Evolutionary conservation across 37 sponge, comb jelly and placozoan species (phyloP).

Genomic region (Ephydatia muelleri): DNA sequence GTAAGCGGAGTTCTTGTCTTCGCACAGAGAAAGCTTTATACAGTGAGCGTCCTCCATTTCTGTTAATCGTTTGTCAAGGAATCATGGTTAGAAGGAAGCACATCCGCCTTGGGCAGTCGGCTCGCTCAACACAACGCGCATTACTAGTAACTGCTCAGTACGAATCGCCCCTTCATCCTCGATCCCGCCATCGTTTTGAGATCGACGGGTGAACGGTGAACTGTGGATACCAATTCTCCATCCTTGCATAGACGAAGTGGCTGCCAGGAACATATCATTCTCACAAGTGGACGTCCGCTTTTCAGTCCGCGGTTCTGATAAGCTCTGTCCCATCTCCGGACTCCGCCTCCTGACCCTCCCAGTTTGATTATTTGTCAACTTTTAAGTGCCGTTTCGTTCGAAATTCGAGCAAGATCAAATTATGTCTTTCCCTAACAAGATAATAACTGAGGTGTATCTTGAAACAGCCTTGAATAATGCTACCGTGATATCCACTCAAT

Average conservation of each 20-base stretch:
- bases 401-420: no score
- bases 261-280: slow-evolving; percentile 61
- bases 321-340: slow-evolving; percentile 65
- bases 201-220: not conserved
- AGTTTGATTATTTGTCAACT: not conserved
- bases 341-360: not conserved
- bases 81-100: not conserved
- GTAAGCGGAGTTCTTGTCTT: slow-evolving; percentile 57
- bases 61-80: slow-evolving; percentile 16
- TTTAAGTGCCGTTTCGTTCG: no score
- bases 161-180: not conserved
- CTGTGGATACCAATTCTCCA: slow-evolving; percentile 74
- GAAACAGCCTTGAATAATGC: no score
- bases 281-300: slow-evolving; percentile 51
- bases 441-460: no score
- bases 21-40: slow-evolving; percentile 27
- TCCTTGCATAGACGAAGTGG: slow-evolving; percentile 83
- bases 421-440: no score
- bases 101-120: not conserved
- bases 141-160: not conserved
- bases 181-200: not conserved
- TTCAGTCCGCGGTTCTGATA: slow-evolving; percentile 81
- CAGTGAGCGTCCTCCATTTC: slow-evolving; percentile 89
- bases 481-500: no score
- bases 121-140: not conserved